Evolutionary conservation across 2,113 vertebrate species (phyloP), one percentile per base, ranked within the genome.

Genomic region (Gymnocephalus cernua): DNA sequence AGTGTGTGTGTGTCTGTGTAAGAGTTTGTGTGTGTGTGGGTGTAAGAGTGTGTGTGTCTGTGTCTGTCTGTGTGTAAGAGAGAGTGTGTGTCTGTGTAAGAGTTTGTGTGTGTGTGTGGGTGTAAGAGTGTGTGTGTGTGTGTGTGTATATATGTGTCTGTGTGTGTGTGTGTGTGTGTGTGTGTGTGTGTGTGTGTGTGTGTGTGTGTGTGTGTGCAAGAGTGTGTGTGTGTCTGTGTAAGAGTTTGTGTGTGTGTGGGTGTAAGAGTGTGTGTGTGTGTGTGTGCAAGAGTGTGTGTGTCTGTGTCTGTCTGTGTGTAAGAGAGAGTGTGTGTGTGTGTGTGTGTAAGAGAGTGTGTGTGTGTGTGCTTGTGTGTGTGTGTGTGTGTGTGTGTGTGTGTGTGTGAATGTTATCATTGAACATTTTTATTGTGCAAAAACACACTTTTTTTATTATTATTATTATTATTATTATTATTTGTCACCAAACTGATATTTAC

Each of bases 1-100:
- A n/a, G 57, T 59, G 64, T 67, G 63, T 48, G 23, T 66, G 64
- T 67, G 45, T 29, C n/a, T n/a, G n/a, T n/a, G n/a, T n/a, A n/a
- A n/a, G n/a, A n/a, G 64, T 50, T 25, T 29, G 27, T 64, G 38
- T 62, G 57, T 59, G 58, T 35, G 29, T 59, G 57, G 11, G 29
- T 12, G 29, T 35, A n/a, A n/a, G n/a, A n/a, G 32, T n/a, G 61
- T 44, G 21, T 44, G 61, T 23, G 61, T 18, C 12, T 56, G 54
- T 27, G 23, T 27, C n/a, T n/a, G n/a, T n/a, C n/a, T n/a, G n/a
- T n/a, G n/a, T n/a, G n/a, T n/a, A n/a, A n/a, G n/a, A n/a, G n/a
- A n/a, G n/a, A n/a, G n/a, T 59, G 57, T 59, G 64, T 67, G 63
- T 48, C 15, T 66, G 64, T 67, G 45, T 29, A n/a, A n/a, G n/a